Conservation (phyloP, 2,797 vertebrate genomes). For the Tolypeutes matacus region DNA sequence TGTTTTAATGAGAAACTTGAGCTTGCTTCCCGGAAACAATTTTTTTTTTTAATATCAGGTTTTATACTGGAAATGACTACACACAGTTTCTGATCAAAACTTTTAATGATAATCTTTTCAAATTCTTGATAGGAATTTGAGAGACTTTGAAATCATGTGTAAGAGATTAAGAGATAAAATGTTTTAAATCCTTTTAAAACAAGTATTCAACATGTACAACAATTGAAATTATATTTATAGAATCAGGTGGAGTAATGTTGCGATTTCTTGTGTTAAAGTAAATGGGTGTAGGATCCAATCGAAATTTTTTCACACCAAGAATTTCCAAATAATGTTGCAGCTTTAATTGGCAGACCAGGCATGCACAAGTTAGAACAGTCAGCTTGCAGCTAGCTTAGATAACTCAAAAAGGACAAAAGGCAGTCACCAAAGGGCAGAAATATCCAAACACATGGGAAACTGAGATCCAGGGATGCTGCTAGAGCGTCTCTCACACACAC, state of each 20-base stretch:
- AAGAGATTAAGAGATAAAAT: constrained; percentile 40
- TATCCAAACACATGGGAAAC: neutral
- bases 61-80: constrained; percentile 67
- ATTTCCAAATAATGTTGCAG: neutral
- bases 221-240: constrained; percentile 56
- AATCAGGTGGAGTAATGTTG: neutral
- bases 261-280: constrained; percentile 36
- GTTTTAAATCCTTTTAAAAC: constrained; percentile 53
- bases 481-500: neutral
- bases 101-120: constrained; percentile 68
- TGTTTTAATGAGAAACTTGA: constrained; percentile 75
- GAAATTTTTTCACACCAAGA: neutral
- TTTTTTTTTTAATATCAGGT: constrained; percentile 44
- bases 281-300: neutral
- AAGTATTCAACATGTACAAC: constrained; percentile 44
- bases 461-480: neutral
- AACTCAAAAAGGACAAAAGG: neutral
- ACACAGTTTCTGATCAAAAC: constrained; percentile 53
- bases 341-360: neutral
- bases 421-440: neutral
- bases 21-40: constrained; percentile 60
- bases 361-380: neutral
- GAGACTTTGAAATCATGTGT: constrained; percentile 33
- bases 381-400: neutral
- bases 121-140: constrained; percentile 57